Percentiles rank a stretch among this genome's conserved stretches.
Conservation (phyloP, 92 coral and sea anemone species). For the Epizoanthus fatuus region DNA sequence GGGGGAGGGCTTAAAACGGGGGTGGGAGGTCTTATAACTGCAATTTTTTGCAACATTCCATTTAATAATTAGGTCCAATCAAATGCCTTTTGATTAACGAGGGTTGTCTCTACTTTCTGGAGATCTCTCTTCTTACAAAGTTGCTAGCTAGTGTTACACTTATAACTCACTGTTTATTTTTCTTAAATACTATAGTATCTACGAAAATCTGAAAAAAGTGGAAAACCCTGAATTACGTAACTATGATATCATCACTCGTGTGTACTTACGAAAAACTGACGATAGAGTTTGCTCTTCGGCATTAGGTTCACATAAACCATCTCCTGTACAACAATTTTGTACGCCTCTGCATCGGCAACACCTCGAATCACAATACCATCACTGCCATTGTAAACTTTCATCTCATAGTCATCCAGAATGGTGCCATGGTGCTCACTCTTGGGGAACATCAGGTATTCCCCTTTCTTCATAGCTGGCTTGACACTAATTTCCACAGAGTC, state of each 20-base stretch:
- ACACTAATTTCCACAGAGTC: constrained; percentile 82
- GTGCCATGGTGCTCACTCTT: constrained; percentile 60
- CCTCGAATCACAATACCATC: constrained; percentile 88
- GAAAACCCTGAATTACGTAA: background rate
- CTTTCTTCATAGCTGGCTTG: constrained; percentile 83
- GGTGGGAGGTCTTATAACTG: too few species aligned
- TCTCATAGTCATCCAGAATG: constrained; percentile 71
- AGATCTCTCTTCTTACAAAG: too few species aligned
- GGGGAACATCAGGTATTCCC: constrained; percentile 85
- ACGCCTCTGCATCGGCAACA: constrained; percentile 83
- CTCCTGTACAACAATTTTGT: constrained; percentile 80
- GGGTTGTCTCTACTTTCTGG: too few species aligned
- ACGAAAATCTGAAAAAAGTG: background rate
- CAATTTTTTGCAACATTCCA: too few species aligned
- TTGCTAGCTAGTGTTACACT: too few species aligned
- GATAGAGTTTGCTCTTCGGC: constrained; percentile 63
- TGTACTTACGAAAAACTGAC: constrained; percentile 77
- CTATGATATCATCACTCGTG: background rate
- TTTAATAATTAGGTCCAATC: too few species aligned
- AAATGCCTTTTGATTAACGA: too few species aligned
- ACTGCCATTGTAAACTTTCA: constrained; percentile 67
- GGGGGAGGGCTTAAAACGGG: too few species aligned
- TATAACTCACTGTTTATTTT: background rate
- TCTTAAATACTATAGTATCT: too few species aligned
- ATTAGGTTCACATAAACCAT: constrained; percentile 74